Evolutionary conservation across 92 coral and sea anemone genomes (phyloP).

Genomic region (Pocillopora grandis): DNA sequence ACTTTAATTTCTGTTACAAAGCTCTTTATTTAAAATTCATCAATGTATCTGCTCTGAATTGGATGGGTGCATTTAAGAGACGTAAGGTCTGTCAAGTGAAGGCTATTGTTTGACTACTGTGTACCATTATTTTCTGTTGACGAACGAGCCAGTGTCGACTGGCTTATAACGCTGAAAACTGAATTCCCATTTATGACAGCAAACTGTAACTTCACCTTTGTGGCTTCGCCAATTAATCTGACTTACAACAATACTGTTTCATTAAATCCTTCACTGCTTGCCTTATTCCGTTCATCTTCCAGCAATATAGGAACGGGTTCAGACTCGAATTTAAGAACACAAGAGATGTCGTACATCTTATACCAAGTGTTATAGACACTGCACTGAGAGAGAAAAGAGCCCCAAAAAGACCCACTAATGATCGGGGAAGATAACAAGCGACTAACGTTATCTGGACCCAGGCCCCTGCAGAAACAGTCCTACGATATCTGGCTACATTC

Average conservation of each 20-base stretch:
- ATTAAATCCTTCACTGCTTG: slow-evolving; percentile 9
- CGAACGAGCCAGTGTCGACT: too few species aligned
- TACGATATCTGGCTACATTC: not conserved
- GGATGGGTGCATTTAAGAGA: too few species aligned
- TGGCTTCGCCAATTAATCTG: too few species aligned
- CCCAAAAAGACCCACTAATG: not conserved
- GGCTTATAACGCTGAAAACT: too few species aligned
- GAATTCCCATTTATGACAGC: too few species aligned
- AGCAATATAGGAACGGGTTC: slow-evolving; percentile 9
- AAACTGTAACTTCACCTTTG: too few species aligned
- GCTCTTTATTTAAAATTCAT: too few species aligned
- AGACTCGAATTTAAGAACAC: not conserved
- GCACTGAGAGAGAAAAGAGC: not conserved
- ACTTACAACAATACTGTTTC: not conserved
- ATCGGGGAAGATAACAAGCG: not conserved
- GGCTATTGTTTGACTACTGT: too few species aligned
- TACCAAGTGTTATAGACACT: not conserved
- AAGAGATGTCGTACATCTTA: not conserved
- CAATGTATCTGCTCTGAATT: too few species aligned
- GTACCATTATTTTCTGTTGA: too few species aligned
- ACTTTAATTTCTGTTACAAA: too few species aligned
- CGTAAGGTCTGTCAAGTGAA: too few species aligned
- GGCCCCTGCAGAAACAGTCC: not conserved
- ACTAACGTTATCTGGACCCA: not conserved
- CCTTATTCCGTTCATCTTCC: not conserved